These are phyloP conservation scores for Clarias batrachus DNA, from an alignment of 2,113 vertebrate genomes.

Conservation along the genomic window DNA sequence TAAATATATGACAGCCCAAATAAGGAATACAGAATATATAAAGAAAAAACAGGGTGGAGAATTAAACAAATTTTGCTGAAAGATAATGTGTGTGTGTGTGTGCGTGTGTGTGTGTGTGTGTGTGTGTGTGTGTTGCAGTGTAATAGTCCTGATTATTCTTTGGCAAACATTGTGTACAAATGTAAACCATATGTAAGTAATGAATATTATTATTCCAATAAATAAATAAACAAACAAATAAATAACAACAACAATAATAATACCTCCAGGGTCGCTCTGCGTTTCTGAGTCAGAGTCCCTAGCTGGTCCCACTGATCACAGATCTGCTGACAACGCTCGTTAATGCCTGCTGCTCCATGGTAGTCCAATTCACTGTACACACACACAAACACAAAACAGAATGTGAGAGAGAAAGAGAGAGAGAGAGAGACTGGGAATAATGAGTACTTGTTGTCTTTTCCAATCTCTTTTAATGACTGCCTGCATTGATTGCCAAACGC, in stretches of 20 bases:
- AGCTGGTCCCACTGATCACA: constrained; percentile 88
- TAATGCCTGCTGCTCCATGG: constrained; percentile 78
- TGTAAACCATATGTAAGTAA: background rate
- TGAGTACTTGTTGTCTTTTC: background rate
- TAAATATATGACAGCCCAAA: too few relatives aligned
- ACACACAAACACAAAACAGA: background rate
- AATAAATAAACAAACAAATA: too few relatives aligned
- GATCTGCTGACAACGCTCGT: constrained; percentile 85
- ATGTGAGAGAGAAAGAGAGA: background rate
- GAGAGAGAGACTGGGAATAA: background rate
- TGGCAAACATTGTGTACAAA: background rate
- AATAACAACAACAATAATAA: background rate
- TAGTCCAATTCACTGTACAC: constrained; percentile 79
- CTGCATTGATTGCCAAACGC: background rate
- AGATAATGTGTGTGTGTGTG: background rate
- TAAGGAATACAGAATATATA: too few relatives aligned
- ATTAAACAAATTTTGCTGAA: background rate
- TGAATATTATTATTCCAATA: background rate
- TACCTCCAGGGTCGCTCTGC: constrained; percentile 85
- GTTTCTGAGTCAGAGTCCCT: constrained; percentile 87
- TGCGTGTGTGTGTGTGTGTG: too few relatives aligned
- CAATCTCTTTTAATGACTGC: background rate
- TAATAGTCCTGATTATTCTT: background rate
- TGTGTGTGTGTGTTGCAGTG: background rate
- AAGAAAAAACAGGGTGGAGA: background rate